Evolutionary conservation across 2,888 invertebrate species (phyloP).

Genomic region (Lysandra bellargus): DNA sequence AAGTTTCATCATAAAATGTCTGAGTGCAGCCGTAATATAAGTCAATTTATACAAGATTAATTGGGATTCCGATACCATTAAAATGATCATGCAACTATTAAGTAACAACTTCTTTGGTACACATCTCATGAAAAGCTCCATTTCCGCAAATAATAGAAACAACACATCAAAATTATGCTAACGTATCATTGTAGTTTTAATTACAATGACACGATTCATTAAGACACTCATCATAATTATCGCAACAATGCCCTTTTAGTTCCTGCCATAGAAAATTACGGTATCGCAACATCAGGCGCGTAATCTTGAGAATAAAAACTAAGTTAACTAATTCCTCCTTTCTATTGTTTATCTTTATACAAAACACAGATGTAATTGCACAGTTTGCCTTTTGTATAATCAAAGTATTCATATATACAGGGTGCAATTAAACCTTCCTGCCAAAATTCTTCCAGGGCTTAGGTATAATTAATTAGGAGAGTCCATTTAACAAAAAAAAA

Average conservation of each 20-base stretch:
- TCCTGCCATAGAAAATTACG: neutral
- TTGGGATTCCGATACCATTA: neutral
- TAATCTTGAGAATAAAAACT: constrained; percentile 2
- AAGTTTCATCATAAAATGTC: too few species aligned
- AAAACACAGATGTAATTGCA: neutral
- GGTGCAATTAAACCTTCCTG: too few species aligned
- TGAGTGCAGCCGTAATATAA: too few species aligned
- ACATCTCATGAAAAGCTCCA: neutral
- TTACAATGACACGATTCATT: constrained; percentile 12
- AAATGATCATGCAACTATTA: neutral
- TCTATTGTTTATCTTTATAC: constrained; percentile 2
- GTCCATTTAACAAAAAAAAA: too few species aligned
- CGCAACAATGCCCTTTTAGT: constrained; percentile 24
- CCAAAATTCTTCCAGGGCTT: too few species aligned
- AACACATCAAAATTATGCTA: neutral
- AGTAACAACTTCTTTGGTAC: neutral
- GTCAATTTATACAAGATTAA: too few species aligned
- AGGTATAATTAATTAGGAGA: too few species aligned
- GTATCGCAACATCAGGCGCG: constrained; percentile 13
- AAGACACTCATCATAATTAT: neutral
- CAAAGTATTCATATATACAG: too few species aligned
- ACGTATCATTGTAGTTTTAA: constrained; percentile 21
- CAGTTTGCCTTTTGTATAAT: neutral
- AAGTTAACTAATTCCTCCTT: constrained; percentile 8
- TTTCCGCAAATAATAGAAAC: constrained; percentile 7